Evolutionary conservation across 2,888 invertebrate genomes (phyloP), one percentile per base, ranked within the genome.

Genomic region (Slavum lentiscoides): DNA sequence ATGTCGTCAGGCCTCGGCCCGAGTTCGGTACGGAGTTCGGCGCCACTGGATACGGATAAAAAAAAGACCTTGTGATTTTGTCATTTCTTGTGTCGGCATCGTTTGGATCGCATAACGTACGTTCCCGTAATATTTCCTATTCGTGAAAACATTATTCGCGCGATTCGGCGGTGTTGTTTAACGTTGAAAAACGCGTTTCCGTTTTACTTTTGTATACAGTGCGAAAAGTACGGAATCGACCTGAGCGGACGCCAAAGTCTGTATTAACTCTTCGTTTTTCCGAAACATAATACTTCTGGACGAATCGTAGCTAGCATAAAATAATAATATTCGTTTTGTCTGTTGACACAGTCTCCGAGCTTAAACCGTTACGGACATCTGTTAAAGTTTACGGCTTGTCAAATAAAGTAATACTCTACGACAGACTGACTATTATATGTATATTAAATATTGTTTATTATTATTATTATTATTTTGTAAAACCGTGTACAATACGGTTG

Each of bases 391-490:
- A 62, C 49, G 15, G 37, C 62, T 69, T 62, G 62, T 70, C 77
- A 61, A 77, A 62, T 77, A 62, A 69, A 62, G n/a, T 70, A 62
- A 77, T 76, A 76, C 75, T 62, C 69, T 61, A 77, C 53, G 55
- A 70, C 69, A 62, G 77, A 77, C 77, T 77, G 77, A 77, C 69
- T 77, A 70, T 77, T 77, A 30, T 30, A 30, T 30, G 30, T 30
- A 30, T 30, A 30, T 30, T 4, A 30, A 30, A 30, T 77, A 49
- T n/a, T 69, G 69, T 77, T 66, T 39, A n/a, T 66, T 49, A 8
- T 67, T 67, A 37, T 68, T 73, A 17, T 77, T 77, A 11, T 69
- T 70, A 69, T 77, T 69, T 62, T 77, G 30, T 77, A 70, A 77
- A 39, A 62, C 37, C 62, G 53, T 77, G 61, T 77, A 69, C 17